Percentiles rank a stretch among this genome's conserved stretches.
These are phyloP conservation scores for Sinocyclocheilus maitianheensis DNA, from an alignment of 2,113 vertebrate species.

Conservation along the genomic window DNA sequence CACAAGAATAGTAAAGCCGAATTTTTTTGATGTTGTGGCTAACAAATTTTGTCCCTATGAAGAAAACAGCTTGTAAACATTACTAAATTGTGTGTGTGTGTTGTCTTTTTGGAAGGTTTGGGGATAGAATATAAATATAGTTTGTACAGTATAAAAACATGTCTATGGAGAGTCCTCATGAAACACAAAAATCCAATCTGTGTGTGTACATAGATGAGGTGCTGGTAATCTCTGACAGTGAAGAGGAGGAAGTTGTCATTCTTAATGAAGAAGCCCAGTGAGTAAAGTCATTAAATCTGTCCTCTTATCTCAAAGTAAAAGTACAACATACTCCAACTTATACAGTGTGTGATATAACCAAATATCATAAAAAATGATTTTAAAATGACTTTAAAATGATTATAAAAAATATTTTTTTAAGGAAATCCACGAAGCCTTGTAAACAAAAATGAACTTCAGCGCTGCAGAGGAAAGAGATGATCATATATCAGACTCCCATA, in stretches of 20 bases:
- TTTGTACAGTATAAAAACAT: not conserved
- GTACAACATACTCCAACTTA: not conserved
- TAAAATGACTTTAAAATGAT: too few relatives aligned
- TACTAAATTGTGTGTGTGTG: too few relatives aligned
- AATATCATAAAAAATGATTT: not conserved
- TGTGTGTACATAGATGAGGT: constrained; percentile 73
- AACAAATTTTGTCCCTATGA: too few relatives aligned
- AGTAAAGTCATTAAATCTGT: constrained; percentile 7
- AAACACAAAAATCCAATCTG: not conserved
- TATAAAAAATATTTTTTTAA: not conserved
- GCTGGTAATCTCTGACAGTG: constrained; percentile 88
- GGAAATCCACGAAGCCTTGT: not conserved
- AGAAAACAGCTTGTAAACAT: too few relatives aligned
- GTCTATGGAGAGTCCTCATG: not conserved
- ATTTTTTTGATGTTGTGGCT: too few relatives aligned
- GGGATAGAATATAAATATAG: not conserved
- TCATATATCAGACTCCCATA: not conserved
- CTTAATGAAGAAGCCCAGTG: constrained; percentile 69
- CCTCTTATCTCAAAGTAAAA: not conserved
- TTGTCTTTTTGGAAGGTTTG: not conserved
- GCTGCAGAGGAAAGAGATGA: not conserved
- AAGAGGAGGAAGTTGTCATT: constrained; percentile 94
- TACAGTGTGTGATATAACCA: not conserved
- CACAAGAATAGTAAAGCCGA: not conserved
- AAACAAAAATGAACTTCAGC: not conserved